A percentile compares a stretch with the other conserved stretches of the same genome.
These are phyloP conservation scores for Drosophila yooni DNA, from an alignment of 2,888 invertebrate species.

Conservation along the genomic window DNA sequence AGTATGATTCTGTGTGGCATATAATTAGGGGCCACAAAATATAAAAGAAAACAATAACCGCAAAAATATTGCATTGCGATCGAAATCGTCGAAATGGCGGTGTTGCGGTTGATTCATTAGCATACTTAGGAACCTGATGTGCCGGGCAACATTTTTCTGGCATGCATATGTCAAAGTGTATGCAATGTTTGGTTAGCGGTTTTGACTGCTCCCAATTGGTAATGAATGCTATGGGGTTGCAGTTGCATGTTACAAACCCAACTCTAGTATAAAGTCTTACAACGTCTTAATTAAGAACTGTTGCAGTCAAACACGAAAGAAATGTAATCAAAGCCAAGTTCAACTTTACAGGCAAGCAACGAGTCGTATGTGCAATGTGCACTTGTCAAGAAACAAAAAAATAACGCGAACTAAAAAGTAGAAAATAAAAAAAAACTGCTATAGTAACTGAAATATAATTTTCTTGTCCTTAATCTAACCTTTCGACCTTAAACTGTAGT, in stretches of 20 bases:
- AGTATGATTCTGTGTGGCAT: constrained; percentile 27
- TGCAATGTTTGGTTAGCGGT: constrained; percentile 7
- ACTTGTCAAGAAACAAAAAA: neutral
- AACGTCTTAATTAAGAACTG: constrained; percentile 29
- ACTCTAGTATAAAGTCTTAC: neutral
- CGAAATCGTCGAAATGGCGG: constrained; percentile 21
- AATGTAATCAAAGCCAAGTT: constrained; percentile 34
- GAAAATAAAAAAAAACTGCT: constrained; percentile 4
- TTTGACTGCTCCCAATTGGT: neutral
- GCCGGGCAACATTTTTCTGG: constrained; percentile 18
- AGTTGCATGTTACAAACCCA: constrained; percentile 22
- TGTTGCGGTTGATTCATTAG: constrained; percentile 38
- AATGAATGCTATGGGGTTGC: constrained; percentile 13
- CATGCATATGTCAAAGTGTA: constrained; percentile 7
- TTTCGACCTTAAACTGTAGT: constrained; percentile 16
- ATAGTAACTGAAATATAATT: neutral
- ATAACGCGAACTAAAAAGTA: too few species aligned
- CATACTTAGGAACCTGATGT: constrained; percentile 29
- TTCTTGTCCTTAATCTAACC: neutral
- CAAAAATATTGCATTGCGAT: constrained; percentile 33
- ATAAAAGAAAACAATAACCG: constrained; percentile 14
- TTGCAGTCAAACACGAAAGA: constrained; percentile 5
- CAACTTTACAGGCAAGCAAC: constrained; percentile 41
- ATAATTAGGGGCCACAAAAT: constrained; percentile 47
- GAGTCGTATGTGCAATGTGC: constrained; percentile 66